A percentile compares a stretch with the other conserved stretches of the same genome.
phyloP scores from a whole-genome alignment of 2,797 vertebrate species.

The Tadarida brasiliensis region DNA sequence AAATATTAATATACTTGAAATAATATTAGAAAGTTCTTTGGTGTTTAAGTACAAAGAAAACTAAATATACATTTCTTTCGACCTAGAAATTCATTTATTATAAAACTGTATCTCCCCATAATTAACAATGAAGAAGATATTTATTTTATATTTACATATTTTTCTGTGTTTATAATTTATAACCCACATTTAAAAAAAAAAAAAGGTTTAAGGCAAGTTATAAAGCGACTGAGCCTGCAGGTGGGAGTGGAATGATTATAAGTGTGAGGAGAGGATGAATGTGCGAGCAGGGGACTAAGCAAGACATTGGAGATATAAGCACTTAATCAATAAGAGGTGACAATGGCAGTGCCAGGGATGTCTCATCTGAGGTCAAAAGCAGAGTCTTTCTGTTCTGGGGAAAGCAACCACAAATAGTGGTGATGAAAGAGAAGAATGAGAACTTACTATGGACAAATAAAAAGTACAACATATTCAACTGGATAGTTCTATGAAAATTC shows the following conservation, averaged over 20 bases:
- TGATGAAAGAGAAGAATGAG: not conserved
- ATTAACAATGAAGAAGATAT: constrained; percentile 29
- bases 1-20: constrained; percentile 6
- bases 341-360: not conserved
- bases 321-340: constrained; percentile 42
- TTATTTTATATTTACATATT: constrained; percentile 55
- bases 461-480: not conserved
- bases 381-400: not conserved
- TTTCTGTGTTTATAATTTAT: constrained; percentile 34
- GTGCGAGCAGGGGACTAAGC: not conserved
- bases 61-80: not conserved
- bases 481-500: not conserved
- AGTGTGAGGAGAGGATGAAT: not conserved
- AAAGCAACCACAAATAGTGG: not conserved
- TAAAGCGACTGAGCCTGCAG: constrained; percentile 7
- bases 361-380: constrained; percentile 29
- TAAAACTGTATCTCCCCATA: not conserved
- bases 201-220: not conserved
- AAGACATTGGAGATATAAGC: not conserved
- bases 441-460: not conserved
- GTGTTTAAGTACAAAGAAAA: not conserved
- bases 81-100: constrained; percentile 16
- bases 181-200: not conserved
- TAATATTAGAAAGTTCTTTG: constrained; percentile 40
- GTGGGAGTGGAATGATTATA: constrained; percentile 42